Evolutionary conservation across 2,888 invertebrate species (phyloP), one percentile per base, ranked within the genome.

Genomic region (Leptopilina syphax): DNA sequence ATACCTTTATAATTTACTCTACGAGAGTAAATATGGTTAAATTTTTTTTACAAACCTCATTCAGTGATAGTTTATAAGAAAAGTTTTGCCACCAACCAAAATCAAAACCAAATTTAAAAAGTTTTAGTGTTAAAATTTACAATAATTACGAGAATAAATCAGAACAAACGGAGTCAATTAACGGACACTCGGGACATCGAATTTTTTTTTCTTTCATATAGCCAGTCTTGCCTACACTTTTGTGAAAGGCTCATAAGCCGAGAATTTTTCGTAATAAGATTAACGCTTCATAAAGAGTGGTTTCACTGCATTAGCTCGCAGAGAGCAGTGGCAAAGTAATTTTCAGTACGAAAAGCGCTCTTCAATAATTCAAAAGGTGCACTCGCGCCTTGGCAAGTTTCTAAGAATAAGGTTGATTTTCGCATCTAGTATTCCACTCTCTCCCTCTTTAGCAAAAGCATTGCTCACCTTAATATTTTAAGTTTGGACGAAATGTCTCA

Each of bases 401-500:
- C 81, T 81, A 81, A 84, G 82, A 84, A 84, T 79, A 76, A 78
- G 79, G 78, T 82, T 82, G 84, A 84, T 84, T 84, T 81, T 47
- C 81, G 77, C 80, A 80, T 82, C 78, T 81, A 78, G 76, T 63
- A 81, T 80, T 81, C 83, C 73, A 76, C 81, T 79, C 68, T 77
- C 81, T 66, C 60, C 78, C 76, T 79, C 76, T 81, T 79, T 66
- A 50, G 80, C 83, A 82, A 73, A 82, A 78, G 80, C 83, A 84
- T 84, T 81, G 60, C 80, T 86, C 84, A 82, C 78, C 83, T 86
- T 85, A 86, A 84, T 84, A 85, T 87, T 85, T 73, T 85, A 84
- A 85, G 82, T 41, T 76, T 57, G 68, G 76, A 63, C 63, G 57
- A 50, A 47, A 60, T 79, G 57, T 27, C 57, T 18, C 68, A 79